Conservation (phyloP, 2,797 vertebrate genomes). For the Ctenosaura bakeri region DNA sequence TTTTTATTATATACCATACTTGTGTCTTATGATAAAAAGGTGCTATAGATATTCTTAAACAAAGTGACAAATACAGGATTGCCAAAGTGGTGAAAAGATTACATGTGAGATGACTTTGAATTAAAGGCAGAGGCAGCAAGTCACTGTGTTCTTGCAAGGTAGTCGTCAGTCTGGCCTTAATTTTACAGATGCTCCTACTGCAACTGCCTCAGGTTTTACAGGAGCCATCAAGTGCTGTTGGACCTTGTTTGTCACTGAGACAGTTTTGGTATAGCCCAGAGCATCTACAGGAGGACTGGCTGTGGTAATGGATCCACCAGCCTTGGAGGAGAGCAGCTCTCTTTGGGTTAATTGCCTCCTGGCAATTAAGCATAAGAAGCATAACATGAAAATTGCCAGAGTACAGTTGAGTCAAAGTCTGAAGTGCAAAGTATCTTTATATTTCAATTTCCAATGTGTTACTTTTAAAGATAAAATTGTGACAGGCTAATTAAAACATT, state of each 20-base stretch:
- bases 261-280: too few species aligned
- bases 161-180: too few species aligned
- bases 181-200: too few species aligned
- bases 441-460: background rate
- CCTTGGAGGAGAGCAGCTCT: too few species aligned
- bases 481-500: background rate
- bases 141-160: too few species aligned
- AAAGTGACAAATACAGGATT: background rate
- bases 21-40: background rate
- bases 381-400: background rate
- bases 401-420: conserved; percentile 23
- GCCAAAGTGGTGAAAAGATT: background rate
- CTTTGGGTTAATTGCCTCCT: background rate
- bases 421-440: conserved; percentile 16
- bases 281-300: background rate
- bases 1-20: background rate
- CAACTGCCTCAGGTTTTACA: too few species aligned
- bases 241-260: too few species aligned
- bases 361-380: background rate
- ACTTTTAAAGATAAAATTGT: background rate
- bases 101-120: background rate
- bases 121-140: background rate
- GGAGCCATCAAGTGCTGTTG: too few species aligned
- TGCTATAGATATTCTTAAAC: background rate
- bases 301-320: background rate